Evolutionary conservation across 2,797 vertebrate genomes (phyloP).

Genomic region (Hydrophis major): DNA sequence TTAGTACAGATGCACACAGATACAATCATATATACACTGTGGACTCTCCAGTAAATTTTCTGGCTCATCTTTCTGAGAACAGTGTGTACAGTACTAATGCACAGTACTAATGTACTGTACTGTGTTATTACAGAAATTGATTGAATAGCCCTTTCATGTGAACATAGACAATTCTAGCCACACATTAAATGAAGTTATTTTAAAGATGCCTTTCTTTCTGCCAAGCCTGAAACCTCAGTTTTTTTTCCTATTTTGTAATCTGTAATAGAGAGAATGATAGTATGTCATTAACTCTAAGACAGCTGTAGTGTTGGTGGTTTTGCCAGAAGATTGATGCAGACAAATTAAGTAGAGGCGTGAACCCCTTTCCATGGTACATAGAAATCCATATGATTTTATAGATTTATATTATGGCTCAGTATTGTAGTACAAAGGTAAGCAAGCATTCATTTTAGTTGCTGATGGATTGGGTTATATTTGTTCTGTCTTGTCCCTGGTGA

Average conservation of each 20-base stretch:
- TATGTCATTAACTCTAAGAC: not conserved
- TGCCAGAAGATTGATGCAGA: not conserved
- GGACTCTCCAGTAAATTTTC: not conserved
- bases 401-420: not conserved
- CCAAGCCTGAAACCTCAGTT: accelerated
- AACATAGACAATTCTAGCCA: not conserved
- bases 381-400: not conserved
- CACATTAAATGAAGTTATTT: not conserved
- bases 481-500: not conserved
- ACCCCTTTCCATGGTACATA: not conserved
- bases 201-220: not conserved
- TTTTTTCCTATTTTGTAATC: accelerated
- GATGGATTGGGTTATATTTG: not conserved
- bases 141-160: not conserved
- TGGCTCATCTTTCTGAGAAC: not conserved
- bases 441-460: not conserved
- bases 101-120: not conserved
- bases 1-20: not conserved
- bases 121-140: not conserved
- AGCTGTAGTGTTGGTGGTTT: not conserved
- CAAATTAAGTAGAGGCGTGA: not conserved
- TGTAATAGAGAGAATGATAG: not conserved
- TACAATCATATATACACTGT: not conserved
- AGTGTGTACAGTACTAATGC: no score
- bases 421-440: not conserved